Percentiles rank a stretch among this genome's conserved stretches.
These are phyloP conservation scores for Solen grandis DNA, from an alignment of 1,140 invertebrate species.

Conservation along the genomic window DNA sequence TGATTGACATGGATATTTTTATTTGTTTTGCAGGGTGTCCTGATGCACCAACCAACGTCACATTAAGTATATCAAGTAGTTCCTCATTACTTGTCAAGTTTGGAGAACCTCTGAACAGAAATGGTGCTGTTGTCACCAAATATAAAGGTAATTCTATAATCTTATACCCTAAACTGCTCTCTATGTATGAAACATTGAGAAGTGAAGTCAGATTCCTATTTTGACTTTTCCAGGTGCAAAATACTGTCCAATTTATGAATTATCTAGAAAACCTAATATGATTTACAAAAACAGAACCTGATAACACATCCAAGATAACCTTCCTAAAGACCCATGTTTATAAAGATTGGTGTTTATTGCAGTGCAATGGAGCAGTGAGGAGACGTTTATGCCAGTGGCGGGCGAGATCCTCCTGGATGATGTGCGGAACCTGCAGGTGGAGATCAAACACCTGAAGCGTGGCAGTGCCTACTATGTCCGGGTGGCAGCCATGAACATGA, in stretches of 20 bases:
- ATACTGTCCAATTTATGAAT: too few relatives aligned
- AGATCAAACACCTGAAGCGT: slow-evolving; percentile 88
- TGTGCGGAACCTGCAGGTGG: slow-evolving; percentile 74
- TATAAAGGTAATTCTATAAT: slow-evolving; percentile 95
- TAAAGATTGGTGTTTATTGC: slow-evolving; percentile 53
- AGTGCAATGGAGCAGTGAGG: slow-evolving; percentile 88
- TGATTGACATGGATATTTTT: too few relatives aligned
- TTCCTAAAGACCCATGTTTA: neutral
- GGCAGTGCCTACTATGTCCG: slow-evolving; percentile 93
- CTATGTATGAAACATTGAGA: too few relatives aligned
- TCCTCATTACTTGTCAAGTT: slow-evolving; percentile 89
- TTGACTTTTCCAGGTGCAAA: too few relatives aligned
- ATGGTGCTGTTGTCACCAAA: slow-evolving; percentile 91
- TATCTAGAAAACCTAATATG: too few relatives aligned
- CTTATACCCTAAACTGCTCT: too few relatives aligned
- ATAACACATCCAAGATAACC: neutral
- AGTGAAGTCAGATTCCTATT: too few relatives aligned
- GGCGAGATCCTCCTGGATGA: slow-evolving; percentile 84
- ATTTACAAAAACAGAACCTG: too few relatives aligned
- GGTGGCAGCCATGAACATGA: slow-evolving; percentile 90
- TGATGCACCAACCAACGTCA: slow-evolving; percentile 88
- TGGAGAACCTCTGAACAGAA: slow-evolving; percentile 85
- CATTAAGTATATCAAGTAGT: slow-evolving; percentile 91
- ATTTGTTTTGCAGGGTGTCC: slow-evolving; percentile 85
- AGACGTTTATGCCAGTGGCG: slow-evolving; percentile 89